Conservation (phyloP, 2,113 vertebrate genomes). For the Spizaetus ornatus region DNA sequence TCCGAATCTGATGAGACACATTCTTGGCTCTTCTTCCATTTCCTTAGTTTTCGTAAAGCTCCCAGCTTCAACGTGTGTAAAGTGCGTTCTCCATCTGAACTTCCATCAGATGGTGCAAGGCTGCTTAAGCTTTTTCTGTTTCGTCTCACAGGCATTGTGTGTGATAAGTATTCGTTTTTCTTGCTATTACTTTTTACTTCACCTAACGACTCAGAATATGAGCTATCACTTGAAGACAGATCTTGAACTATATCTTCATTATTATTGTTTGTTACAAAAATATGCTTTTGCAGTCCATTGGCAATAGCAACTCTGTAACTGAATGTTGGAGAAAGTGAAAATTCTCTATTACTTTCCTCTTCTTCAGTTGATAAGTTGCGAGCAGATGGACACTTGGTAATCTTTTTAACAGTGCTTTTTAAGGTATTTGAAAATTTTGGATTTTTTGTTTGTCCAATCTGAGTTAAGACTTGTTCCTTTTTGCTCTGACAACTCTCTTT, state of each 20-base stretch:
- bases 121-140: slow-evolving; percentile 95
- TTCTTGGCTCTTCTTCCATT: slow-evolving; percentile 99
- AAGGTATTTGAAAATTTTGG: slow-evolving; percentile 87
- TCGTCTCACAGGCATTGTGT: slow-evolving; percentile 93
- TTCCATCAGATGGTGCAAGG: slow-evolving; percentile 93
- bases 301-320: slow-evolving; percentile 97
- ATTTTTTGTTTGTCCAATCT: slow-evolving; percentile 78
- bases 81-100: slow-evolving; percentile 93
- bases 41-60: slow-evolving; percentile 89
- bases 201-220: slow-evolving; percentile 85
- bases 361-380: slow-evolving; percentile 87
- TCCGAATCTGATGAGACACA: slow-evolving; percentile 95
- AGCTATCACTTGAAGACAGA: slow-evolving; percentile 86
- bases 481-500: slow-evolving; percentile 86
- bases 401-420: slow-evolving; percentile 92
- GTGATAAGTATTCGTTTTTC: slow-evolving; percentile 78
- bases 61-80: slow-evolving; percentile 89
- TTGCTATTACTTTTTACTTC: slow-evolving; percentile 80
- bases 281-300: slow-evolving; percentile 87
- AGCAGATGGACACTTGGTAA: slow-evolving; percentile 89
- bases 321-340: slow-evolving; percentile 94
- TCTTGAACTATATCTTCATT: slow-evolving; percentile 84
- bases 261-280: slow-evolving; percentile 77
- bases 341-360: slow-evolving; percentile 81
- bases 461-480: slow-evolving; percentile 82